phyloP scores from a whole-genome alignment of 2,113 vertebrate genomes.

The Zapus hudsonius region DNA sequence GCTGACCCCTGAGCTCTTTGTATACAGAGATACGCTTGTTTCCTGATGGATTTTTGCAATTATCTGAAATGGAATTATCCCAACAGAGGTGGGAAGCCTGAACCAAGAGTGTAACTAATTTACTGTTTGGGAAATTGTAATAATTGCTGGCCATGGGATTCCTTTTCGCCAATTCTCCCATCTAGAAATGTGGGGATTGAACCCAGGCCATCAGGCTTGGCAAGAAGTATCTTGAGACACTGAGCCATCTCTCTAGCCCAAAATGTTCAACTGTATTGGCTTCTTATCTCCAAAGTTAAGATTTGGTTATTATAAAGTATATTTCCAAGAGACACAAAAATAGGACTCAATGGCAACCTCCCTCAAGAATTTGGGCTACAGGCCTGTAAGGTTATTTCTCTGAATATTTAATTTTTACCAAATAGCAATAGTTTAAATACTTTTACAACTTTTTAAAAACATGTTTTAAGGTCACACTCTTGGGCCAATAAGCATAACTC shows the following conservation, averaged over 20 bases:
- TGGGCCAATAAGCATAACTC: not conserved
- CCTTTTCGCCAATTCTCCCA: not conserved
- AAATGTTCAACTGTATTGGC: not conserved
- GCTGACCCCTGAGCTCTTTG: not conserved
- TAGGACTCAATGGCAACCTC: not conserved
- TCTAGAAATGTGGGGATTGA: not conserved
- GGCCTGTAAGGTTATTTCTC: not conserved
- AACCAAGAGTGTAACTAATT: not conserved
- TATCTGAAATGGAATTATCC: not conserved
- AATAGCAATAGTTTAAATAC: not conserved
- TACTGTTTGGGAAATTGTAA: not conserved
- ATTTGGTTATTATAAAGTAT: not conserved
- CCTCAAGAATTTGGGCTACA: not conserved
- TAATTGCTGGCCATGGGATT: not conserved
- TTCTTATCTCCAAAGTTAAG: constrained; percentile 8
- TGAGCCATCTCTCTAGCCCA: too few relatives aligned
- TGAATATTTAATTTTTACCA: not conserved
- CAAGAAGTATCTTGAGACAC: too few relatives aligned
- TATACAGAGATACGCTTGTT: not conserved
- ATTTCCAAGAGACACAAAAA: not conserved
- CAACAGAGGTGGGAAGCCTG: not conserved
- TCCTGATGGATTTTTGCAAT: not conserved
- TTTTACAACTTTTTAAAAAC: not conserved
- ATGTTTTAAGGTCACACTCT: not conserved
- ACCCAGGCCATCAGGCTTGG: too few relatives aligned